Evolutionary conservation across 2,888 invertebrate genomes (phyloP).

Genomic region (Palloptera scutellata): DNA sequence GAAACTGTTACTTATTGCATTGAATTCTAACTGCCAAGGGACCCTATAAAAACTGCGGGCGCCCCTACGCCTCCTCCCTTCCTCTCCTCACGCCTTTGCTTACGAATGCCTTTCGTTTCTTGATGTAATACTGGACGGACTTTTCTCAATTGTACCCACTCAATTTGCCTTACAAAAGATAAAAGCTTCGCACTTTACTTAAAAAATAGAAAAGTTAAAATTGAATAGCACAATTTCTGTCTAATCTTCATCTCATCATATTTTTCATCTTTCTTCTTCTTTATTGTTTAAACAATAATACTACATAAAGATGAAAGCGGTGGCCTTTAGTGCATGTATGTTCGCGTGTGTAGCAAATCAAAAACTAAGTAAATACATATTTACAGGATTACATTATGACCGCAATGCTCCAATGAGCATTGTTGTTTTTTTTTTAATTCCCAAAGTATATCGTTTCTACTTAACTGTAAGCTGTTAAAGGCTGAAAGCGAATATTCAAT

Average conservation of each 20-base stretch:
- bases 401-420: not conserved
- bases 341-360: not conserved
- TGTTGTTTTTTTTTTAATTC: too few species aligned
- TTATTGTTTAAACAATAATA: slow-evolving; percentile 16
- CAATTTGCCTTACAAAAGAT: slow-evolving; percentile 1
- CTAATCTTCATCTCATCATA: slow-evolving; percentile 44
- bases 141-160: not conserved
- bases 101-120: too few species aligned
- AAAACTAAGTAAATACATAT: slow-evolving; percentile 22
- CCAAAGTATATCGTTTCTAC: too few species aligned
- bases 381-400: slow-evolving; percentile 17
- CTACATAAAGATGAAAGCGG: slow-evolving; percentile 8
- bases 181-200: slow-evolving; percentile 5
- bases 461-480: too few species aligned
- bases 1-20: too few species aligned
- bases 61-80: too few species aligned
- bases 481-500: too few species aligned
- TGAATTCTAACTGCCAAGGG: too few species aligned
- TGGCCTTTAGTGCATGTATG: slow-evolving; percentile 2
- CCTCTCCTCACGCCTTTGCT: too few species aligned
- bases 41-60: too few species aligned
- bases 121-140: not conserved
- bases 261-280: slow-evolving; percentile 20
- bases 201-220: not conserved
- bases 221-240: slow-evolving; percentile 32